Evolutionary conservation across 2,888 invertebrate species (phyloP).

Genomic region (Seira ritae): DNA sequence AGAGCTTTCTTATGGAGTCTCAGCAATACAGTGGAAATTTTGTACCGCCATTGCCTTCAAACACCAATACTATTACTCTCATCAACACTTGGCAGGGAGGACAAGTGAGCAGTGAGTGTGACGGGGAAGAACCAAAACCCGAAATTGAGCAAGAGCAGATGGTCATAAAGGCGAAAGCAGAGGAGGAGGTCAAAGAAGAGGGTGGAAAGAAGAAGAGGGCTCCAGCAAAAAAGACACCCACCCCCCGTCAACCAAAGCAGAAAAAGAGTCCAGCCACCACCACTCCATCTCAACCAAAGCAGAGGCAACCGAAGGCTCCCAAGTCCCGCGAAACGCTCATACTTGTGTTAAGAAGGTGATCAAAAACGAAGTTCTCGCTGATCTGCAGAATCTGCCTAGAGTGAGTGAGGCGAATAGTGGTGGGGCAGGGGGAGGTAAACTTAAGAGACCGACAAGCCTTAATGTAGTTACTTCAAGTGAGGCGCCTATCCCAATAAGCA

Average conservation of each 20-base stretch:
- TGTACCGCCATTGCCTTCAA: constrained; percentile 62
- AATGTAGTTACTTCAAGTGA: background rate
- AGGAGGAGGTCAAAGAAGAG: constrained; percentile 6
- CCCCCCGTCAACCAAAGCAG: constrained; percentile 15
- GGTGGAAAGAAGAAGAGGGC: background rate
- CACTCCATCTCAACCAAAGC: background rate
- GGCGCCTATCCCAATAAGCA: constrained; percentile 30
- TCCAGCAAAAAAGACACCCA: constrained; percentile 4
- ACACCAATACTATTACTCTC: constrained; percentile 36
- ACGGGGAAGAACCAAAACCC: no score
- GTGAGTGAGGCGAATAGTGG: background rate
- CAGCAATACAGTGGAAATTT: constrained; percentile 55
- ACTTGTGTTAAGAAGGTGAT: constrained; percentile 28
- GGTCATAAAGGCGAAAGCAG: background rate
- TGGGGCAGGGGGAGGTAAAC: background rate
- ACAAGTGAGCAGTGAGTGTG: constrained; percentile 49
- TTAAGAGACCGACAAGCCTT: constrained; percentile 39
- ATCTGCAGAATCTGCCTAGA: constrained; percentile 32
- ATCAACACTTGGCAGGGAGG: constrained; percentile 70
- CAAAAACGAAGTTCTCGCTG: constrained; percentile 21
- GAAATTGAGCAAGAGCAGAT: background rate
- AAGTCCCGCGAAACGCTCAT: constrained; percentile 80
- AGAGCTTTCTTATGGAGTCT: constrained; percentile 31
- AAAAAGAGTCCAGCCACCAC: constrained; percentile 20
- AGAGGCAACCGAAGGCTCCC: background rate